Evolutionary conservation across 2,888 invertebrate species (phyloP).

Genomic region (Lithosia quadra): DNA sequence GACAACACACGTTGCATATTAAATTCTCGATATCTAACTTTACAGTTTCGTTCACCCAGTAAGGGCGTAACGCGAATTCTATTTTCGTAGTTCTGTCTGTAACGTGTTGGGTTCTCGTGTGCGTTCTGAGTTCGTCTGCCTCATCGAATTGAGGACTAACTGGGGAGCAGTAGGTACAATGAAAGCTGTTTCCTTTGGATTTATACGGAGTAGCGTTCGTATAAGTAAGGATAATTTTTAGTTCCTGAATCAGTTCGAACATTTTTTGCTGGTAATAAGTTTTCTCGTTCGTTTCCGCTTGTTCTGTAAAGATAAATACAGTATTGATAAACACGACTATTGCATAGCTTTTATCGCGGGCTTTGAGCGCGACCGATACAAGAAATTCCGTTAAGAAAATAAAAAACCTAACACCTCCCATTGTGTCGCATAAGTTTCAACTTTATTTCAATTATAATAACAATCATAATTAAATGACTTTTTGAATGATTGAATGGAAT

Average conservation of each 20-base stretch:
- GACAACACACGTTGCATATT: constrained; percentile 60
- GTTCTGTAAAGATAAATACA: constrained; percentile 21
- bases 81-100: constrained; percentile 50
- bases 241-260: constrained; percentile 58
- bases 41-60: constrained; percentile 66
- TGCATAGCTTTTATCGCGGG: no score
- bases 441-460: no score
- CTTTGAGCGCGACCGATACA: no score
- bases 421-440: no score
- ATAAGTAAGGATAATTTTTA: constrained; percentile 60
- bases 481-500: no score
- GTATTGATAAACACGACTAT: not conserved
- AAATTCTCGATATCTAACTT: constrained; percentile 68
- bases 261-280: constrained; percentile 35
- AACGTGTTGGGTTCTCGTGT: constrained; percentile 58
- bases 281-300: constrained; percentile 8
- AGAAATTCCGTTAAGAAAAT: no score
- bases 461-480: no score
- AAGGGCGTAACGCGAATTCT: constrained; percentile 63
- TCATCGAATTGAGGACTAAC: constrained; percentile 56
- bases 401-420: no score
- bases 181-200: constrained; percentile 52
- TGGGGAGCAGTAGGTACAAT: constrained; percentile 68
- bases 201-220: constrained; percentile 73
- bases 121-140: constrained; percentile 59